These are phyloP conservation scores for Garra rufa DNA, from an alignment of 2,113 vertebrate species.

Conservation along the genomic window DNA sequence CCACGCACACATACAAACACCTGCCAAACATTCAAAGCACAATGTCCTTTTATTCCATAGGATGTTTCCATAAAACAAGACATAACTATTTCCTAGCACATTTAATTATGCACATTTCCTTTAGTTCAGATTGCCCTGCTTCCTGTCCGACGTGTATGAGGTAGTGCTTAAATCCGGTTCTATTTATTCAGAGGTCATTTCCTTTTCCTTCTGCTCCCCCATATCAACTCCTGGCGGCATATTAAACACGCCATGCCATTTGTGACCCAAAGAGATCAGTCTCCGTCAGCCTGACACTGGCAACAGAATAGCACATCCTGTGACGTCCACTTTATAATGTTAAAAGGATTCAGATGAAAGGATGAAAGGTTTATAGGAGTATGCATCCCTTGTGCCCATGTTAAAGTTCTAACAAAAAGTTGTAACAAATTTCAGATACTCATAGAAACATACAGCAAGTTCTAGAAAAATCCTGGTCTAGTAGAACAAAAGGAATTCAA, in stretches of 20 bases:
- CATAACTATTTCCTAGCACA: conserved; percentile 5
- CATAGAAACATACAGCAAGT: background rate
- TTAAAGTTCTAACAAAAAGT: too few relatives aligned
- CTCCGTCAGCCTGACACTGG: background rate
- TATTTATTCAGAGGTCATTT: conserved; percentile 32
- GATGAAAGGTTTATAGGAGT: too few relatives aligned
- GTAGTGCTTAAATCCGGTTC: conserved; percentile 19
- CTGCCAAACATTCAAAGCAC: background rate
- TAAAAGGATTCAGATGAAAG: background rate
- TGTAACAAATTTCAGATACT: background rate
- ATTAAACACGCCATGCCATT: background rate
- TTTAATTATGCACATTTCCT: conserved; percentile 16
- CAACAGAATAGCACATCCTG: background rate
- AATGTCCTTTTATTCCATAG: background rate
- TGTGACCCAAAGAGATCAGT: background rate
- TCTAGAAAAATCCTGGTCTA: background rate
- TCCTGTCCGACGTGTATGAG: background rate
- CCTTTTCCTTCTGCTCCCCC: conserved; percentile 27
- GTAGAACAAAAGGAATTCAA: background rate
- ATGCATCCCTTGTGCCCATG: too few relatives aligned
- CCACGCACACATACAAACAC: background rate
- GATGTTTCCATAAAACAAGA: background rate
- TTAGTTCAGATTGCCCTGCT: background rate
- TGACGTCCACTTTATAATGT: background rate
- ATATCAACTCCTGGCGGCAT: background rate